phyloP scores from a whole-genome alignment of 2,113 vertebrate species.

The Acrocephalus arundinaceus region DNA sequence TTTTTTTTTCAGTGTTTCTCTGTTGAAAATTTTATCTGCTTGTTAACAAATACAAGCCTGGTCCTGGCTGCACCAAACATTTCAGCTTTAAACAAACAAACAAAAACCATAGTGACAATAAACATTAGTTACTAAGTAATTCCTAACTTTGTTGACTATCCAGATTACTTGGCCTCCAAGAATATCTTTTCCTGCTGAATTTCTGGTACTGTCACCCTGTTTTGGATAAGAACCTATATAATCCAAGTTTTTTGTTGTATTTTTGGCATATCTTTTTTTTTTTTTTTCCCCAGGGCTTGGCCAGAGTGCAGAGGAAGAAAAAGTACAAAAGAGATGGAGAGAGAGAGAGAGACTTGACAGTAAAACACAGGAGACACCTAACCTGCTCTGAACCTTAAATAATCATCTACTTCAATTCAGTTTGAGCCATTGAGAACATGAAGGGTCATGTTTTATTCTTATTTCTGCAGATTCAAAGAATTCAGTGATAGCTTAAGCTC shows the following conservation, averaged over 20 bases:
- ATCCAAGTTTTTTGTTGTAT: not conserved
- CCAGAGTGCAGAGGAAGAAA: not conserved
- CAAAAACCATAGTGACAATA: not conserved
- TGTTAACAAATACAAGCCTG: not conserved
- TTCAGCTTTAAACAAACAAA: constrained; percentile 12
- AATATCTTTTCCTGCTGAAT: not conserved
- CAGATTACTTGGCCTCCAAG: not conserved
- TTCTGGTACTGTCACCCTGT: not conserved
- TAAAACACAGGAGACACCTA: not conserved
- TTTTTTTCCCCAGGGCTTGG: not conserved
- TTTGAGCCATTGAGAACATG: not conserved
- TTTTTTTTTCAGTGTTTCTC: not conserved
- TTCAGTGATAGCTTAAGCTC: not conserved
- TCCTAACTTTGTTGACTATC: not conserved
- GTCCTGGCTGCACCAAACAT: not conserved
- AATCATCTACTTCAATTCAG: not conserved
- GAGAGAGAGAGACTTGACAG: not conserved
- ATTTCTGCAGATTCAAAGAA: not conserved
- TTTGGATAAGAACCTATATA: not conserved
- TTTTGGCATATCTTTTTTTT: not conserved
- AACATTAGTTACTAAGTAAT: not conserved
- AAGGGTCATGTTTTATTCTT: not conserved
- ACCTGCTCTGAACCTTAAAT: constrained; percentile 6
- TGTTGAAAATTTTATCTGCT: not conserved
- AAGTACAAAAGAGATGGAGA: not conserved